Conservation (phyloP, 1,140 invertebrate genomes). For the Zaprionus tsacasi region DNA sequence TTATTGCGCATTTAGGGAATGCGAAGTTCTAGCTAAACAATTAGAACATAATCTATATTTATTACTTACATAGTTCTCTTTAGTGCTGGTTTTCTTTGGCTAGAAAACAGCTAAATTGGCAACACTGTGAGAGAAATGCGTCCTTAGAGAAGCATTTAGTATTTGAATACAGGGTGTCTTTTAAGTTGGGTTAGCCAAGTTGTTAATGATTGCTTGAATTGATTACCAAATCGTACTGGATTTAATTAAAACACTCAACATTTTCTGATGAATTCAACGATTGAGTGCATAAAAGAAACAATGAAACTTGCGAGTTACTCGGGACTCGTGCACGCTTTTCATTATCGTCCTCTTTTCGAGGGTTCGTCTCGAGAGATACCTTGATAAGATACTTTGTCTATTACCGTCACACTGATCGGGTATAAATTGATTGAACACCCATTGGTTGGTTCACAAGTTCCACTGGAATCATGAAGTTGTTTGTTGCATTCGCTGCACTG, state of each 20-base stretch:
- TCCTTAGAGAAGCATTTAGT: neutral
- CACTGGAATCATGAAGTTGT: slow-evolving; percentile 41
- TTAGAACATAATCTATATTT: slow-evolving; percentile 1
- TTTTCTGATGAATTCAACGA: neutral
- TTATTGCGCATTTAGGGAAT: neutral
- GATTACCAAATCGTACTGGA: neutral
- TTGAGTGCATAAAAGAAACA: neutral
- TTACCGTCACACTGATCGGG: neutral
- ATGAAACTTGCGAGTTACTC: neutral
- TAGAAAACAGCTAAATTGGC: neutral
- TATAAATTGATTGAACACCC: slow-evolving; percentile 10
- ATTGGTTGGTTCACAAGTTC: slow-evolving; percentile 9
- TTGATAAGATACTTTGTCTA: slow-evolving; percentile 27
- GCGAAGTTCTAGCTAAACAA: neutral
- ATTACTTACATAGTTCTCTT: neutral
- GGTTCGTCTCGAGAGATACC: slow-evolving; percentile 21
- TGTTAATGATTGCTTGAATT: too few species aligned
- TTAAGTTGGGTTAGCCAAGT: too few species aligned
- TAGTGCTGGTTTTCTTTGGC: neutral
- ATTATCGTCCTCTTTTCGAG: slow-evolving; percentile 23
- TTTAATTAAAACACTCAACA: neutral
- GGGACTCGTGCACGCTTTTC: slow-evolving; percentile 13
- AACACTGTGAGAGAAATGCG: neutral
- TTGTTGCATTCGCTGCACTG: slow-evolving; percentile 39
- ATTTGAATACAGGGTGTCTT: too few species aligned